Conservation (phyloP, 1,140 invertebrate species). For the Streblospio benedicti region DNA sequence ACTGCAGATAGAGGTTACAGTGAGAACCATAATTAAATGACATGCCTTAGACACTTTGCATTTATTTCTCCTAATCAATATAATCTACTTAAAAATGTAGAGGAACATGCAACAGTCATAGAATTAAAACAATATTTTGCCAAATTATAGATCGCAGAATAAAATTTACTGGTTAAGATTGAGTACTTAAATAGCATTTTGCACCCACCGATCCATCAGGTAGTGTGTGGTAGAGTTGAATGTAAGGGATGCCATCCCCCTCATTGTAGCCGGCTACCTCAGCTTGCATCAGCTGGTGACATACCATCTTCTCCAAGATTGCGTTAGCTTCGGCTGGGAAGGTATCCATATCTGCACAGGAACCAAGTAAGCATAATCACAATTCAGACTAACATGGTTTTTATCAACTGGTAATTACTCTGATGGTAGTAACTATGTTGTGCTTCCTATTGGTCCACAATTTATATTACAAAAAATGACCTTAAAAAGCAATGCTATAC, state of each 20-base stretch:
- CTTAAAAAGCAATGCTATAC: background rate
- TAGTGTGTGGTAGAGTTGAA: constrained; percentile 66
- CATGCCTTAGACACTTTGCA: background rate
- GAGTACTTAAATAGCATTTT: too few relatives aligned
- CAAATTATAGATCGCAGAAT: constrained; percentile 56
- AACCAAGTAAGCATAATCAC: background rate
- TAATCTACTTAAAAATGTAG: background rate
- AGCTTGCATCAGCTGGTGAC: constrained; percentile 71
- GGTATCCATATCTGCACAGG: constrained; percentile 31
- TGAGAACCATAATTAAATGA: background rate
- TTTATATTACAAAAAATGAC: background rate
- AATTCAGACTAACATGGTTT: background rate
- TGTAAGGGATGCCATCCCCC: constrained; percentile 63
- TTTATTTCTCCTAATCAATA: background rate
- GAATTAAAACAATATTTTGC: constrained; percentile 1
- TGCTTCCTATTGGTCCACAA: background rate
- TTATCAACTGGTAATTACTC: background rate
- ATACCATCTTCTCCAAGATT: constrained; percentile 66
- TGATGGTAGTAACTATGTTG: background rate
- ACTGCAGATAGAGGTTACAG: too few relatives aligned
- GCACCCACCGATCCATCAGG: too few relatives aligned
- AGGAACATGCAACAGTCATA: background rate
- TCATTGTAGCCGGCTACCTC: constrained; percentile 75
- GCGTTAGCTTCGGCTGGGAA: constrained; percentile 60
- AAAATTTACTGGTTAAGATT: too few relatives aligned